phyloP scores from a whole-genome alignment of 2,888 invertebrate species.

The Pseudeuparius sepicola region DNA sequence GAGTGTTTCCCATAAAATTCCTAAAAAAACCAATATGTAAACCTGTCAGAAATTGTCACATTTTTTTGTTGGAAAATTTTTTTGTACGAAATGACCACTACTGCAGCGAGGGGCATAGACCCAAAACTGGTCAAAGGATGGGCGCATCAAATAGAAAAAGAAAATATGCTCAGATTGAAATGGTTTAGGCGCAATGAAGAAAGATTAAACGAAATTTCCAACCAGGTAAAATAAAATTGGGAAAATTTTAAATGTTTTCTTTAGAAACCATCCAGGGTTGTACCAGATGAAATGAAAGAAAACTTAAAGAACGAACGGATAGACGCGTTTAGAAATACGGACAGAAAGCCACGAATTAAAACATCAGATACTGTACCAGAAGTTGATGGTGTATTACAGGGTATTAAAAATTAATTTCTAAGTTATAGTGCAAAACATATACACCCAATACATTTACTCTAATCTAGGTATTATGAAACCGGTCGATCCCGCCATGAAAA shows the following conservation, averaged over 20 bases:
- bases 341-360: conserved; percentile 23
- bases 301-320: conserved; percentile 19
- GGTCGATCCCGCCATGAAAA: conserved; percentile 40
- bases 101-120: too few relatives aligned
- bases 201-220: conserved; percentile 30
- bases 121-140: conserved; percentile 20
- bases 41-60: too few relatives aligned
- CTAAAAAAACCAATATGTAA: too few relatives aligned
- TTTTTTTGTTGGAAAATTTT: too few relatives aligned
- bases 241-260: too few relatives aligned
- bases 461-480: conserved; percentile 47
- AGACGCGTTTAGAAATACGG: conserved; percentile 26
- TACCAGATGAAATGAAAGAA: conserved; percentile 29
- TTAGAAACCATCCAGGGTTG: conserved; percentile 24
- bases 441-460: too few relatives aligned
- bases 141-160: conserved; percentile 31
- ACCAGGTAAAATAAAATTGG: too few relatives aligned
- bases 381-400: conserved; percentile 14
- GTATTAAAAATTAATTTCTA: too few relatives aligned
- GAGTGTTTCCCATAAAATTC: conserved; percentile 27
- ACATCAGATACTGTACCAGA: conserved; percentile 20
- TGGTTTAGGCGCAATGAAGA: conserved; percentile 37
- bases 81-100: too few relatives aligned
- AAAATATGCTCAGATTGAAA: conserved; percentile 32
- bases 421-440: too few relatives aligned